These are phyloP conservation scores for Spea multiplicata DNA, from an alignment of 2,113 vertebrate genomes.

Conservation along the genomic window DNA sequence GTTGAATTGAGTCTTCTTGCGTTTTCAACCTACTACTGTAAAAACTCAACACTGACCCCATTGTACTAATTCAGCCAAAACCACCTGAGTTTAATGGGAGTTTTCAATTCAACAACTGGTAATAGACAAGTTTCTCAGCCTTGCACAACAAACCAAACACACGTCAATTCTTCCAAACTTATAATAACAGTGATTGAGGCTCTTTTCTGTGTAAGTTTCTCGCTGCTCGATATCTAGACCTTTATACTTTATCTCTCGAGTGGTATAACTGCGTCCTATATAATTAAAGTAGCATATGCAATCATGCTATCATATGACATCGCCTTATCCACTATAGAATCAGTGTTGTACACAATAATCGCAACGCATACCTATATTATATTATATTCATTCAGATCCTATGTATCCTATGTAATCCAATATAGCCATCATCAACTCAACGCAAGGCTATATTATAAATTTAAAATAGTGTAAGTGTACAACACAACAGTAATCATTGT, in stretches of 20 bases:
- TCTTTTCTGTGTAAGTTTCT: background rate
- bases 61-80: no score
- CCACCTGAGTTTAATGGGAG: no score
- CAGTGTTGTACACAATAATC: background rate
- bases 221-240: background rate
- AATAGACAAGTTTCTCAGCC: no score
- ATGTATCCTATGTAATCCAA: background rate
- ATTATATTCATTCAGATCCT: background rate
- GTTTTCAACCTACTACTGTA: no score
- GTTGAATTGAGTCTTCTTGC: no score
- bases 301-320: background rate
- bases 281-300: background rate
- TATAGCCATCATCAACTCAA: background rate
- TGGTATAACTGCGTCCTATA: background rate
- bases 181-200: background rate
- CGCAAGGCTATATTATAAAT: background rate
- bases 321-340: background rate
- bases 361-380: background rate
- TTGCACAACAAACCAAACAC: no score
- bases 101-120: no score
- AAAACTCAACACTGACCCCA: no score
- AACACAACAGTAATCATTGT: background rate
- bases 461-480: background rate
- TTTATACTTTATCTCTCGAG: background rate
- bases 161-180: background rate